Conservation (phyloP, 2,113 vertebrate species). For the Datnioides undecimradiatus region DNA sequence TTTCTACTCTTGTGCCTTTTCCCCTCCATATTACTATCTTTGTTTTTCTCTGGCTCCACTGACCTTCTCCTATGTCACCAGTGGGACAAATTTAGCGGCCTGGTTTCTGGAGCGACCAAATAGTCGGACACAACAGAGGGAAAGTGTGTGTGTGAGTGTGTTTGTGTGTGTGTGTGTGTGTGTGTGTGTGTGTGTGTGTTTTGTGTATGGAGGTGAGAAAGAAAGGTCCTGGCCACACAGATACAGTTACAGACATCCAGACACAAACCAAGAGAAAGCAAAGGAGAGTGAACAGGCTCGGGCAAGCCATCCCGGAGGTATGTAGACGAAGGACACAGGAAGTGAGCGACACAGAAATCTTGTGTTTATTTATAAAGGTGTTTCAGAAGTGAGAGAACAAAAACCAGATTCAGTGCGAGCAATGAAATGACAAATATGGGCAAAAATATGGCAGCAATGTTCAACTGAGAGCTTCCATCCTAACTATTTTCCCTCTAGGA, state of each 20-base stretch:
- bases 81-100: constrained; percentile 79
- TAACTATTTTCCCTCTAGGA: constrained; percentile 64
- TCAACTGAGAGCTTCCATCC: background rate
- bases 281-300: constrained; percentile 44
- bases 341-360: constrained; percentile 21
- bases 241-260: constrained; percentile 63
- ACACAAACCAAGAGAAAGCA: constrained; percentile 43
- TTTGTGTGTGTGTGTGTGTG: constrained; percentile 42
- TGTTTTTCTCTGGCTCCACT: constrained; percentile 76
- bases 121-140: constrained; percentile 77
- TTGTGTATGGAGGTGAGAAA: constrained; percentile 38
- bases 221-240: constrained; percentile 49
- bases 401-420: background rate
- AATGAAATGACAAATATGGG: constrained; percentile 30
- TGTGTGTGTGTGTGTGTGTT: constrained; percentile 45
- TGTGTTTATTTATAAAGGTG: background rate
- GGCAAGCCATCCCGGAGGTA: constrained; percentile 24
- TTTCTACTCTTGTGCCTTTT: constrained; percentile 9
- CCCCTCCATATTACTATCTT: constrained; percentile 54
- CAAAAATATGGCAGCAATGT: constrained; percentile 41
- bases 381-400: background rate
- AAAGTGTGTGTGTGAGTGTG: constrained; percentile 42
- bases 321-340: constrained; percentile 30
- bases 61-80: constrained; percentile 85
- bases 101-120: constrained; percentile 83